Percentiles rank a stretch among this genome's conserved stretches.
Evolutionary conservation across 2,888 invertebrate species (phyloP).

Genomic region (Drosophila infuscata): DNA sequence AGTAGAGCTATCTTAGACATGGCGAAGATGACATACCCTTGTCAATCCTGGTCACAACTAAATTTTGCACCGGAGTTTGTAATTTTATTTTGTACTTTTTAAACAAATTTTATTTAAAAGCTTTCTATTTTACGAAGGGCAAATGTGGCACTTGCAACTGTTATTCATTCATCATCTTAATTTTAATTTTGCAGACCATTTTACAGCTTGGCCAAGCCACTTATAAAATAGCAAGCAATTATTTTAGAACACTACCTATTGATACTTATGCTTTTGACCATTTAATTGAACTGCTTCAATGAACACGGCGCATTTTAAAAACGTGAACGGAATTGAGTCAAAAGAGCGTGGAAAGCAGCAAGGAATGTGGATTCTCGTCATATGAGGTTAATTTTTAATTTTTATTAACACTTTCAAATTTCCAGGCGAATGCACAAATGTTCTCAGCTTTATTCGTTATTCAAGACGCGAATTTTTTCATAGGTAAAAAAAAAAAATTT

Average conservation of each 20-base stretch:
- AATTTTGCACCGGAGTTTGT: not conserved
- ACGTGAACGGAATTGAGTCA: not conserved
- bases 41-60: not conserved
- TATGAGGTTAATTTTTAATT: not conserved
- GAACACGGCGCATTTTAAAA: not conserved
- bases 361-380: not conserved
- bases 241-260: not conserved
- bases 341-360: too few species aligned
- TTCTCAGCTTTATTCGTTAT: not conserved
- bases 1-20: not conserved
- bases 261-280: not conserved
- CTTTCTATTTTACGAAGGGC: not conserved
- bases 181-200: not conserved
- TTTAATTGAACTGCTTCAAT: not conserved
- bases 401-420: not conserved
- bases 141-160: not conserved
- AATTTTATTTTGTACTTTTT: not conserved
- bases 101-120: not conserved
- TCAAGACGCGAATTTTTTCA: not conserved
- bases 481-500: not conserved
- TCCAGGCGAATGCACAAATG: not conserved
- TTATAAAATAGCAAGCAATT: not conserved
- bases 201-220: not conserved
- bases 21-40: not conserved
- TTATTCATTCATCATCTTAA: not conserved